Conservation (phyloP, 2,797 vertebrate genomes). For the Caiman crocodilus region DNA sequence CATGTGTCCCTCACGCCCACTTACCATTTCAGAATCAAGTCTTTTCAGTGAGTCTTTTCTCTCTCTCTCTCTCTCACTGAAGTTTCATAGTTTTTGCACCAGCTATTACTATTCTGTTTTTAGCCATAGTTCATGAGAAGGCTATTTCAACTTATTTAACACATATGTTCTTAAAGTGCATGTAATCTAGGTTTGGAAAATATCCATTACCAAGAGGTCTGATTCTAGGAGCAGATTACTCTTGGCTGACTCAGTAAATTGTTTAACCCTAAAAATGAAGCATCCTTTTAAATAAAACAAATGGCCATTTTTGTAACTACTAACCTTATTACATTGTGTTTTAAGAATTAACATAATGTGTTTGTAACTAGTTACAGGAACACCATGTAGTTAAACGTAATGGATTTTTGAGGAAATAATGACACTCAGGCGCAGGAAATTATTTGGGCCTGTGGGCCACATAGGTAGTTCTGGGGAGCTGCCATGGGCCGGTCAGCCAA, state of each 20-base stretch:
- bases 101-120: constrained; percentile 44
- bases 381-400: neutral
- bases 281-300: neutral
- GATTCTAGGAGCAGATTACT: constrained; percentile 67
- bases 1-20: neutral
- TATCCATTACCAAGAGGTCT: constrained; percentile 65
- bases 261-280: constrained; percentile 40
- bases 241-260: constrained; percentile 69
- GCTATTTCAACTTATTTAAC: constrained; percentile 69
- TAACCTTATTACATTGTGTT: constrained; percentile 1
- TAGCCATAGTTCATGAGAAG: constrained; percentile 59
- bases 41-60: constrained; percentile 35
- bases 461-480: no score
- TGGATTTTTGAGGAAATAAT: constrained; percentile 8
- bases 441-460: no score
- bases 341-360: constrained; percentile 26
- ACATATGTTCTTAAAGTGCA: constrained; percentile 74
- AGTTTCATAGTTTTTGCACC: constrained; percentile 40
- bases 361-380: constrained; percentile 20
- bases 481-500: no score
- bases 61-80: constrained; percentile 48
- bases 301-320: neutral
- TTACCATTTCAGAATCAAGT: constrained; percentile 58
- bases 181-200: constrained; percentile 76
- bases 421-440: neutral